Evolutionary conservation across 1,140 invertebrate species (phyloP), one percentile per base, ranked within the genome.

Genomic region (Thaumatotibia leucotreta): DNA sequence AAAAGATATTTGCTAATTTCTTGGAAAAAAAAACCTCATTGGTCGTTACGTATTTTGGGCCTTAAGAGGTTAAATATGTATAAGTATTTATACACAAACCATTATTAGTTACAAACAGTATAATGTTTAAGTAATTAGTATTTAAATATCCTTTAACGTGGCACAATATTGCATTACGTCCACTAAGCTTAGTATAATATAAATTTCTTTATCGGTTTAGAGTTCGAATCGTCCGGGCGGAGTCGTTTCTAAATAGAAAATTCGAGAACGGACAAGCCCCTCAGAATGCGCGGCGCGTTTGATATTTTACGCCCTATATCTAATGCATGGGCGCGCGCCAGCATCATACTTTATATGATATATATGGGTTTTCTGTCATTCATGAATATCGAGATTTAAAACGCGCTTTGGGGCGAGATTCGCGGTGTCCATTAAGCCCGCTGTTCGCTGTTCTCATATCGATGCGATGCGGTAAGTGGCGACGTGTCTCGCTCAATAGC

Each of bases 221-320:
- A 58, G 52, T 65, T 68, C 66, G 24, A 72, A 66, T 61, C 54
- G 62, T 71, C 75, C 75, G 72, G 63, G 29, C 29, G 71, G 75
- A 62, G 54, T 67, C 66, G 67, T 77, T 14, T 29, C 24, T 58
- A 75, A 74, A 74, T 74, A 74, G 65, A 65, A 73, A 73, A 77
- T 74, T 68, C 77, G 68, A 68, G 65, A 49, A 69, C 64, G 54
- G 63, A 66, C 61, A 67, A 61, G 65, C 67, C 67, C 64, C 50
- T 63, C 65, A 69, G 75, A 70, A 76, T 77, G 73, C 69, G 68
- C 75, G 73, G 71, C 64, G 64, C 65, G 75, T 75, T 58, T 58
- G 73, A 80, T 80, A 80, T 78, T 80, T 80, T 74, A 79, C 74
- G 72, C 74, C 73, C 77, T 73, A 80, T 79, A 72, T 80, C 70